These are phyloP conservation scores for Bombus soroeensis DNA, from an alignment of 1,140 invertebrate genomes.

Conservation along the genomic window DNA sequence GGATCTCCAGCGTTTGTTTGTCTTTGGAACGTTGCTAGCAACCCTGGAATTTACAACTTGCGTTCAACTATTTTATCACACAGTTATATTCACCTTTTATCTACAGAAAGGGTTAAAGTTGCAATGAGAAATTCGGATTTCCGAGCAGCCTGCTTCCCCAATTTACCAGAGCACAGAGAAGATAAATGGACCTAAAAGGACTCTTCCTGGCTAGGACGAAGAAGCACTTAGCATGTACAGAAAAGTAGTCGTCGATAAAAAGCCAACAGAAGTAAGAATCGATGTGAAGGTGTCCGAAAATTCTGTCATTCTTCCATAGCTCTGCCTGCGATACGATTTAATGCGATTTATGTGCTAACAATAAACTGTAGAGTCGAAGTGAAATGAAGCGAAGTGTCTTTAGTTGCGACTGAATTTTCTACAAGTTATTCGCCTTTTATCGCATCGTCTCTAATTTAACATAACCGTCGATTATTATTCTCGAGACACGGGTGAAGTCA, in stretches of 20 bases:
- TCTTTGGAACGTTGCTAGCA: too few relatives aligned
- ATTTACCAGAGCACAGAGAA: not conserved
- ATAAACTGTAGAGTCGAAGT: not conserved
- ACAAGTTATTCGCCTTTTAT: too few relatives aligned
- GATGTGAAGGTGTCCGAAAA: not conserved
- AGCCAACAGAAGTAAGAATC: not conserved
- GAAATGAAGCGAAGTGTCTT: not conserved
- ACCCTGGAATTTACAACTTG: too few relatives aligned
- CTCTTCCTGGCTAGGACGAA: slow-evolving; percentile 48
- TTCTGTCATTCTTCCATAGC: too few relatives aligned
- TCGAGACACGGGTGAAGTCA: rapidly evolving
- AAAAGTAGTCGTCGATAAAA: not conserved
- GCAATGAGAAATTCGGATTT: not conserved
- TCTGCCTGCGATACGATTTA: not conserved
- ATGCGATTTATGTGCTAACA: not conserved
- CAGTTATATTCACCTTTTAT: not conserved
- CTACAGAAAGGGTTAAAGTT: not conserved
- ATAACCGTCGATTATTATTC: not conserved
- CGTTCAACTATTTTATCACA: too few relatives aligned
- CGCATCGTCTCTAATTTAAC: not conserved
- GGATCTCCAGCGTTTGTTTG: not conserved
- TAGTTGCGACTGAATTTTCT: not conserved
- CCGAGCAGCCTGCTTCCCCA: not conserved
- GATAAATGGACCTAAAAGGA: slow-evolving; percentile 44
- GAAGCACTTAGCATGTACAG: slow-evolving; percentile 42